Conservation (phyloP, 2,113 vertebrate species). For the Burhinus oedicnemus region DNA sequence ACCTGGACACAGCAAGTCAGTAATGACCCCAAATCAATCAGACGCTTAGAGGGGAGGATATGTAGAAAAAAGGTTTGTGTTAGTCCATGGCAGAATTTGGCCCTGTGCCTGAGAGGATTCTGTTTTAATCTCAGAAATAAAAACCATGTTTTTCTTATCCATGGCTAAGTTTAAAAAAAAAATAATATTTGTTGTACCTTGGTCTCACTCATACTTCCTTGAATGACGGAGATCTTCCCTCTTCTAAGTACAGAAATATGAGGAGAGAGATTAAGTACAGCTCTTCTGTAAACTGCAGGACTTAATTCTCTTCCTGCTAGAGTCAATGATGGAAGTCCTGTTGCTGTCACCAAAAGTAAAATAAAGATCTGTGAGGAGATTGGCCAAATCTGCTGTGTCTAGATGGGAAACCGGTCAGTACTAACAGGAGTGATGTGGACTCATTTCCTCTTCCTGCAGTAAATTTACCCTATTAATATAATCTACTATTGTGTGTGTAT, state of each 20-base stretch:
- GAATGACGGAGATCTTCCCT: neutral
- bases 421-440: neutral
- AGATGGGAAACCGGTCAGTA: neutral
- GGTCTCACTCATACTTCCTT: neutral
- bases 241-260: neutral
- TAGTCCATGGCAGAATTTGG: neutral
- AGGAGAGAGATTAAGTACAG: neutral
- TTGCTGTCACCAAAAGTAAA: slow-evolving; percentile 30
- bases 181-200: neutral
- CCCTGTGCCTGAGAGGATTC: neutral
- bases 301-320: slow-evolving; percentile 15
- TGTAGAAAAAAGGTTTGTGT: neutral
- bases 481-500: neutral
- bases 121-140: neutral
- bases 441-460: slow-evolving; percentile 53
- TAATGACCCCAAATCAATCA: neutral
- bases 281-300: neutral
- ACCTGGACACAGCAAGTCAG: neutral
- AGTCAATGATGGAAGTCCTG: neutral
- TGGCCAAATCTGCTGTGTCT: slow-evolving; percentile 8
- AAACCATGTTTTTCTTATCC: neutral
- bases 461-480: neutral
- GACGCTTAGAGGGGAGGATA: neutral
- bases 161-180: neutral
- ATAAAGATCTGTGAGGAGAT: slow-evolving; percentile 37